Percentiles rank a stretch among this genome's conserved stretches.
These are phyloP conservation scores for Ciconia nigra DNA, from an alignment of 2,797 vertebrate genomes.

Conservation along the genomic window DNA sequence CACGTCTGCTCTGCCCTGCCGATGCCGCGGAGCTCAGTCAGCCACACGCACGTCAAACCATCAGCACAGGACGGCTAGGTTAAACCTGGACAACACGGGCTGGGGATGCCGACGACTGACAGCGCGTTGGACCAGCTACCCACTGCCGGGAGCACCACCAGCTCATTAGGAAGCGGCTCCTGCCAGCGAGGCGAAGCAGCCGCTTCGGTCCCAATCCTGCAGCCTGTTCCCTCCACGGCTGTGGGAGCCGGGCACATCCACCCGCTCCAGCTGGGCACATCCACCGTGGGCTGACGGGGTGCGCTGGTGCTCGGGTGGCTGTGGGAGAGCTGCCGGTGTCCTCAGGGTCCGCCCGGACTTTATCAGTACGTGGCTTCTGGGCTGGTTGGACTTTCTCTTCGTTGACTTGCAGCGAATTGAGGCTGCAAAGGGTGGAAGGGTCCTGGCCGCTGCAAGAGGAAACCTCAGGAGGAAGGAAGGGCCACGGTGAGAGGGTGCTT, in stretches of 20 bases:
- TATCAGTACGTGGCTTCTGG: not conserved
- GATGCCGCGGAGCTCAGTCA: not conserved
- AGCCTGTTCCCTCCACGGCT: not conserved
- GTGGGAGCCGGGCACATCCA: not conserved
- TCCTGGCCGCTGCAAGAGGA: not conserved
- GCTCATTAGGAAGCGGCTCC: not conserved
- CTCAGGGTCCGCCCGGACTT: not conserved
- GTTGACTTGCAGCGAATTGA: not conserved
- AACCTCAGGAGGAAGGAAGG: not conserved
- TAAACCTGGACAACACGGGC: not conserved
- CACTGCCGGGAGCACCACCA: accelerated
- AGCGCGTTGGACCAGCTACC: accelerated
- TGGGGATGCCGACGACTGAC: not conserved
- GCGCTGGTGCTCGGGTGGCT: accelerated
- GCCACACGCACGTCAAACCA: not conserved
- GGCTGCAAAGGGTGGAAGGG: not conserved
- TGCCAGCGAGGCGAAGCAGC: not conserved
- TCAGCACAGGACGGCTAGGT: not conserved
- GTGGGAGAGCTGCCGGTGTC: not conserved
- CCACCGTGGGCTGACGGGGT: not conserved
- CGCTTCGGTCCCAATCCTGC: not conserved
- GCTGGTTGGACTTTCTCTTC: not conserved
- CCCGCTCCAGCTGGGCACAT: not conserved
- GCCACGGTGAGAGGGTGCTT: not conserved
- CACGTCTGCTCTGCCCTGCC: not conserved